Conservation (phyloP, 2,888 invertebrate genomes). For the Phrixothrix hirtus region DNA sequence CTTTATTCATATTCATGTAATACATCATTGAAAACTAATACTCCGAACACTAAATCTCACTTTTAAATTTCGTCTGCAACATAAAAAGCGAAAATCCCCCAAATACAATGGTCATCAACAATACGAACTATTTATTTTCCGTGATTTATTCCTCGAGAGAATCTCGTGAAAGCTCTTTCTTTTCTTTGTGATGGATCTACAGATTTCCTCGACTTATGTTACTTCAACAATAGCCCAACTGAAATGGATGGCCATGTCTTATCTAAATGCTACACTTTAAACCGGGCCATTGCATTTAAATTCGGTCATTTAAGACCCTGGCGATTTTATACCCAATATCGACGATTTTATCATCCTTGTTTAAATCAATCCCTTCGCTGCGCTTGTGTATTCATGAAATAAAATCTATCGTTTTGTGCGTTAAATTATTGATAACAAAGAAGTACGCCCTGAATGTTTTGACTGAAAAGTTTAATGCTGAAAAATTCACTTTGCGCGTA, state of each 20-base stretch:
- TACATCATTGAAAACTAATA: no score
- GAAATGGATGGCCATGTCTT: conserved; percentile 55
- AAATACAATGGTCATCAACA: not conserved
- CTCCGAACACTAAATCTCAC: no score
- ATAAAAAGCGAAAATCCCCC: conserved; percentile 1
- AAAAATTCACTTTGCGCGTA: no score
- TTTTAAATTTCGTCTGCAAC: not conserved
- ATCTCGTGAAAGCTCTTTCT: conserved; percentile 15
- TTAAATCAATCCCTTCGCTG: conserved; percentile 9
- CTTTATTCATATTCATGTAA: conserved; percentile 17
- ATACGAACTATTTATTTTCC: conserved; percentile 3
- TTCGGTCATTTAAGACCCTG: conserved; percentile 46
- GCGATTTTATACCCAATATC: conserved; percentile 19
- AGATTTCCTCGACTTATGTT: conserved; percentile 6
- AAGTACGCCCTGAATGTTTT: not conserved
- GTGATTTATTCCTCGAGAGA: conserved; percentile 19
- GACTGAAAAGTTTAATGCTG: no score
- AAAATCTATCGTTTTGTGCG: not conserved
- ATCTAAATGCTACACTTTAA: conserved; percentile 56
- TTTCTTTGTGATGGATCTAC: conserved; percentile 18
- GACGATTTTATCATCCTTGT: conserved; percentile 17
- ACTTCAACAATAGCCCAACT: conserved; percentile 20
- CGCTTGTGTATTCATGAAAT: not conserved
- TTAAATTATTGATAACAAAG: not conserved
- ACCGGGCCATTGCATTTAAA: conserved; percentile 56